Evolutionary conservation across 2,113 vertebrate genomes (phyloP).

Genomic region (Gallinago undulata): DNA sequence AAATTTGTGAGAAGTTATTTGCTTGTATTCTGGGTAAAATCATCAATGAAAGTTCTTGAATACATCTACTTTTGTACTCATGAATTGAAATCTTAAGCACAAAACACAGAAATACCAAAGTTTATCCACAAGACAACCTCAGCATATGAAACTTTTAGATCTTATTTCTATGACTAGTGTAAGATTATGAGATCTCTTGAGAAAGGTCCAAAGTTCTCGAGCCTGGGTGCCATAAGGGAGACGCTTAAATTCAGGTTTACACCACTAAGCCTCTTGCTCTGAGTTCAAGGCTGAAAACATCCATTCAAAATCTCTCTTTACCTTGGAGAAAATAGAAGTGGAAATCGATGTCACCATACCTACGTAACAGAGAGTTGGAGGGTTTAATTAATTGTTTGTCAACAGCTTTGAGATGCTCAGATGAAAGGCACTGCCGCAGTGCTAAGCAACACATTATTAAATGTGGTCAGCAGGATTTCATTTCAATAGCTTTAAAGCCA

Average conservation of each 20-base stretch:
- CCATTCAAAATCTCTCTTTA: neutral
- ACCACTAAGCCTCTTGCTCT: neutral
- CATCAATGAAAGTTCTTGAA: neutral
- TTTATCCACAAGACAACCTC: neutral
- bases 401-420: conserved; percentile 18
- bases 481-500: neutral
- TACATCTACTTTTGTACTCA: neutral
- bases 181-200: neutral
- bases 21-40: neutral
- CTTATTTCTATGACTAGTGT: neutral
- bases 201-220: neutral
- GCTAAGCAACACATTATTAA: neutral
- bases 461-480: neutral
- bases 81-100: neutral
- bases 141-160: neutral
- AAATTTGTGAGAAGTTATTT: neutral
- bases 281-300: neutral
- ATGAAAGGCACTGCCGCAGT: neutral
- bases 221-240: neutral
- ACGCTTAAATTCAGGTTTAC: neutral
- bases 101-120: neutral
- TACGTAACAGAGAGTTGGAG: neutral
- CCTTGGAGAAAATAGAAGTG: neutral
- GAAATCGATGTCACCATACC: neutral
- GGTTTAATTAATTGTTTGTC: conserved; percentile 43